Percentiles rank a stretch among this genome's conserved stretches.
Conservation (phyloP, 1,140 invertebrate species). For the Eriosoma lanigerum region DNA sequence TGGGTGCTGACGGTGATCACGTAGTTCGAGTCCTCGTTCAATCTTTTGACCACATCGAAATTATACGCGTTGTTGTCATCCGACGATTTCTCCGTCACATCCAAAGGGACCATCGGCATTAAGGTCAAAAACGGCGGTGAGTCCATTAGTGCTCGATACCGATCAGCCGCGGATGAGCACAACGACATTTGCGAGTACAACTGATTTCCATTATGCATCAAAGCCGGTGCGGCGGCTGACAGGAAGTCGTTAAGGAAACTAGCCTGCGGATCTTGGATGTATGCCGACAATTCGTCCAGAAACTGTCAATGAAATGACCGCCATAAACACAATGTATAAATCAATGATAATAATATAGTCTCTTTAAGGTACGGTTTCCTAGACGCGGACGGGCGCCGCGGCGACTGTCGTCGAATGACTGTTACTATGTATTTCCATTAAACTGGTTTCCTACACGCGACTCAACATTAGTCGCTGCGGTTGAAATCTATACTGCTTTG, state of each 20-base stretch:
- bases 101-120: not conserved
- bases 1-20: conserved; percentile 73
- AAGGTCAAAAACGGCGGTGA: conserved; percentile 19
- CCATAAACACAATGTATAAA: not conserved
- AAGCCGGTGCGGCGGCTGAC: not conserved
- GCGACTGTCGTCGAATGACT: too few relatives aligned
- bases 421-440: too few relatives aligned
- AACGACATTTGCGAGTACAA: conserved; percentile 38
- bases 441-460: too few relatives aligned
- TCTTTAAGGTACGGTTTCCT: too few relatives aligned
- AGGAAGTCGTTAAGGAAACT: conserved; percentile 18
- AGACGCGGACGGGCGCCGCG: too few relatives aligned
- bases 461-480: too few relatives aligned
- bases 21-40: conserved; percentile 62
- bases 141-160: not conserved
- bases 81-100: not conserved
- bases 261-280: not conserved
- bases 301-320: not conserved
- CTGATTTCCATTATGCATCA: conserved; percentile 40
- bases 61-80: not conserved
- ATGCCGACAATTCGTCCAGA: conserved; percentile 10
- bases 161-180: not conserved
- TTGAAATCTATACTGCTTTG: too few relatives aligned
- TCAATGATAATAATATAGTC: too few relatives aligned
- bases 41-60: conserved; percentile 46